Evolutionary conservation across 2,113 vertebrate genomes (phyloP), one percentile per base, ranked within the genome.

Genomic region (Spilogale gracilis): DNA sequence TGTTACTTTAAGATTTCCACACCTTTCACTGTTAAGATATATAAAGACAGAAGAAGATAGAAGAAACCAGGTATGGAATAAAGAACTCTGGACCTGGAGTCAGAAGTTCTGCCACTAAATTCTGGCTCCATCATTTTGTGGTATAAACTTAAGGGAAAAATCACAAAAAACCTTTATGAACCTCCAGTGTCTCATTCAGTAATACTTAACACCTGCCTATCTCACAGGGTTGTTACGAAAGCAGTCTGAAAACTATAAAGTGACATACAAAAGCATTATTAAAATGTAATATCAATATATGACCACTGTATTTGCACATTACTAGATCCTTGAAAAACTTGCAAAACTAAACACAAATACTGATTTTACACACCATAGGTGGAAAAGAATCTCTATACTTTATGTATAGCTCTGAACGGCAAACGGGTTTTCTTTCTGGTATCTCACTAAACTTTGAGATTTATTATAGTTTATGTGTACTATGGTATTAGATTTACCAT

Each of bases 311-410:
- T 96, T 13, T 95, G n/a, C 95, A 96, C 52, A 96, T 52, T 69
- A 83, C 25, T 2, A 71, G 60, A 92, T 84, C 78, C 50, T 94
- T 96, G 79, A 89, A 96, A 95, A 86, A 67, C 92, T 56, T 97
- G 78, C 52, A 87, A 94, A 97, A 91, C 84, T 87, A 71, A 97
- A 56, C 95, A 96, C 81, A 93, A 95, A 95, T 80, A 97, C 87
- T 94, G 96, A 96, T 76, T 96, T 86, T 84, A 96, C 30, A 90
- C n/a, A 97, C 83, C 97, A 94, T 5, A 84, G 80, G 76, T 85
- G 78, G 74, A 67, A 95, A 95, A 96, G 50, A 84, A 93, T 78
- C 79, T 89, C 91, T 91, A 83, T 83, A 78, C 54, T 56, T 63
- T 56, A 91, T 16, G 76, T 76, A 96, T 56, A 96, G 80, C 32